These are phyloP conservation scores for Hippocampus barbouri DNA, from an alignment of 2,113 vertebrate species.

Conservation along the genomic window DNA sequence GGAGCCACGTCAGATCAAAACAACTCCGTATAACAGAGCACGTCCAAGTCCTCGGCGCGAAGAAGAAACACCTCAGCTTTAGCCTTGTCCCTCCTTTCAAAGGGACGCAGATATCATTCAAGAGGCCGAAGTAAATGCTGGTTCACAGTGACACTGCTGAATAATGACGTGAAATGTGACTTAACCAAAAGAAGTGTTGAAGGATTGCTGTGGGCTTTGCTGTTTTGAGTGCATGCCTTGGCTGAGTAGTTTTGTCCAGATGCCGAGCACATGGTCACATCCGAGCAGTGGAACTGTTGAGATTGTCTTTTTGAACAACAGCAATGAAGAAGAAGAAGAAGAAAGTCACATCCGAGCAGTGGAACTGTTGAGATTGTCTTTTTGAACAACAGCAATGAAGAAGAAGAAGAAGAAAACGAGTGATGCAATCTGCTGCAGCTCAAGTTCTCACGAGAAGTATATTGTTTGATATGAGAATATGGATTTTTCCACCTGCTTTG, in stretches of 20 bases:
- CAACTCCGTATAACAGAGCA: not conserved
- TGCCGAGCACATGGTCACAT: constrained; percentile 10
- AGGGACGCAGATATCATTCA: not conserved
- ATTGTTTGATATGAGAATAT: not conserved
- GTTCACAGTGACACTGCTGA: not conserved
- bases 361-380: constrained; percentile 2
- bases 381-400: constrained; percentile 1
- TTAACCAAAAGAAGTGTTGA: constrained; percentile 1
- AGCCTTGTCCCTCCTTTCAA: not conserved
- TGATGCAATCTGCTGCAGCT: not conserved
- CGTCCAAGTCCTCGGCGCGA: not conserved
- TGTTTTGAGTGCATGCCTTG: not conserved
- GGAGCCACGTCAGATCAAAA: not conserved
- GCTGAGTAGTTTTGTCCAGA: not conserved
- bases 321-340: not conserved
- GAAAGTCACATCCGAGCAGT: not conserved
- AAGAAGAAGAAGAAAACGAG: no score
- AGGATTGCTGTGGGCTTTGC: not conserved
- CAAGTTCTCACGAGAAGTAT: not conserved
- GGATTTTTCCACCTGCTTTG: not conserved
- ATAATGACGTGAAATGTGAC: not conserved
- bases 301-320: constrained; percentile 9
- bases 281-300: not conserved
- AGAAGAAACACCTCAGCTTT: not conserved
- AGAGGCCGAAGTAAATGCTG: not conserved